phyloP scores from a whole-genome alignment of 1,140 invertebrate genomes.

The Melanaphis sacchari region DNA sequence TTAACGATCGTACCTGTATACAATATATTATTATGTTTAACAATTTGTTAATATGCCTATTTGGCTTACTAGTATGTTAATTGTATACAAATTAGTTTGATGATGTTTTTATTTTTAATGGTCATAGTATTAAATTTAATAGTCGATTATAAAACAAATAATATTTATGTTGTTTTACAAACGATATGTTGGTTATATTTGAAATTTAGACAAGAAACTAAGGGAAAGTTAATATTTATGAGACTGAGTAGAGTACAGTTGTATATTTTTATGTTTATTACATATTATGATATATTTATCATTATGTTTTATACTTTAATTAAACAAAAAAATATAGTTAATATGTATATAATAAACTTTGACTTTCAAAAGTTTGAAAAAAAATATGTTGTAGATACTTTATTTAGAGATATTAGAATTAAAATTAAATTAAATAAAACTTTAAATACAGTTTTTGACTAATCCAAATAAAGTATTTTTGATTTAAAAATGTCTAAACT shows the following conservation, averaged over 20 bases:
- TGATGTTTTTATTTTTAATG: background rate
- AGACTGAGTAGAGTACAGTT: no score
- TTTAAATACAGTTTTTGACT: background rate
- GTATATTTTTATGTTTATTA: no score
- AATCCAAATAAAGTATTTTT: background rate
- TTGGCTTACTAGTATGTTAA: background rate
- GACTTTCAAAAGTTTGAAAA: background rate
- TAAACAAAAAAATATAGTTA: background rate
- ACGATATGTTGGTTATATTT: no score
- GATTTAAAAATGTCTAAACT: background rate
- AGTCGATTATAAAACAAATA: no score
- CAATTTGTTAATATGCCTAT: background rate
- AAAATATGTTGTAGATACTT: background rate
- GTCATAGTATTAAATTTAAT: background rate
- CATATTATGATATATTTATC: no score
- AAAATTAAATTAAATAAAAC: background rate
- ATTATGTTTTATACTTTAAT: background rate
- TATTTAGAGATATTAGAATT: background rate
- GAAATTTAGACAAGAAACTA: no score
- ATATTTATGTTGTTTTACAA: no score
- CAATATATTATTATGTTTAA: background rate
- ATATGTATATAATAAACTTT: background rate
- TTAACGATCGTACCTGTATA: slow-evolving; percentile 70
- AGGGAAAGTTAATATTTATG: no score
- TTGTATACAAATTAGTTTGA: background rate